Evolutionary conservation across 1,140 invertebrate genomes (phyloP).

Genomic region (Orussus abietinus): DNA sequence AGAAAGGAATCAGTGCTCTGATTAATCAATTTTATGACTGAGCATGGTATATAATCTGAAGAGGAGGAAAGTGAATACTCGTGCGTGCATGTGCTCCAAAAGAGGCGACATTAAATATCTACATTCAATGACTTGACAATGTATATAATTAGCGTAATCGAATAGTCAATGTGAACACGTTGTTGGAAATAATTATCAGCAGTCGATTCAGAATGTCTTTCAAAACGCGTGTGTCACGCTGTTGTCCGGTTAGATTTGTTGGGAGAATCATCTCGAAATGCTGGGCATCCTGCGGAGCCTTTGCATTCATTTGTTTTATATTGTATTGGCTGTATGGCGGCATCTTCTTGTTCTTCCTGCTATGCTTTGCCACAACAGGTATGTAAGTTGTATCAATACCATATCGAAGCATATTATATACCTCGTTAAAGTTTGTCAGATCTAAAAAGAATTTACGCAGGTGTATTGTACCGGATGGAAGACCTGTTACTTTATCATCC

Average conservation of each 20-base stretch:
- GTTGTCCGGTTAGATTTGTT: constrained; percentile 33
- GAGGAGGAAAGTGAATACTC: too few species aligned
- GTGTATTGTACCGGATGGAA: constrained; percentile 78
- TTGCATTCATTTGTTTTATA: constrained; percentile 65
- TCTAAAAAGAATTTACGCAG: constrained; percentile 49
- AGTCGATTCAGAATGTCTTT: constrained; percentile 42
- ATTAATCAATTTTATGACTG: too few species aligned
- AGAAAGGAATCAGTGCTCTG: too few species aligned
- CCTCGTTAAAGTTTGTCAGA: background rate
- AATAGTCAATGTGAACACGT: background rate
- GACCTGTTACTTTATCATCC: constrained; percentile 87
- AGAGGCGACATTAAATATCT: too few species aligned
- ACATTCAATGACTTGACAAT: too few species aligned
- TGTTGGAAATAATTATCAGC: too few species aligned
- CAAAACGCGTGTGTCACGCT: constrained; percentile 31
- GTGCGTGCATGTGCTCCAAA: too few species aligned
- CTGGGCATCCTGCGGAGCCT: constrained; percentile 57
- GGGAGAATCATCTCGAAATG: constrained; percentile 47
- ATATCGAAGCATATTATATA: constrained; percentile 1
- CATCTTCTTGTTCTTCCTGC: constrained; percentile 64
- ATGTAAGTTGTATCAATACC: constrained; percentile 28
- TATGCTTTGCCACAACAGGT: constrained; percentile 67
- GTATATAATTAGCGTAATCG: too few species aligned
- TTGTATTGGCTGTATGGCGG: constrained; percentile 81
- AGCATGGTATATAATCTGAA: too few species aligned